These are phyloP conservation scores for Agrochola lychnidis DNA, from an alignment of 2,888 invertebrate species.

Conservation along the genomic window DNA sequence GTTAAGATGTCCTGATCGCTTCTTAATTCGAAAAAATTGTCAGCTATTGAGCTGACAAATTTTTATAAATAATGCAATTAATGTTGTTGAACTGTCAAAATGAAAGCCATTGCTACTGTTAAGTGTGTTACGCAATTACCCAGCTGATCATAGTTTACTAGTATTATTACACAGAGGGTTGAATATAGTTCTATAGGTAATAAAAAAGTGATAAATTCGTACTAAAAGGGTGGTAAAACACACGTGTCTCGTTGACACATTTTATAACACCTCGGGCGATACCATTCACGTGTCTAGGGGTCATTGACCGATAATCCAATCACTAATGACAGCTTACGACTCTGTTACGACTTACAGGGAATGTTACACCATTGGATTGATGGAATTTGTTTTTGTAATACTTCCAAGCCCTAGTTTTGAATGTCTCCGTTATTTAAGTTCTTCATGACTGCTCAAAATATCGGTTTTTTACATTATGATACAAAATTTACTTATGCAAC, in stretches of 20 bases:
- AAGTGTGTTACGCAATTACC: too few relatives aligned
- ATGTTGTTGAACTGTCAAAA: too few relatives aligned
- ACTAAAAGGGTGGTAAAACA: conserved; percentile 27
- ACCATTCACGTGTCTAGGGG: conserved; percentile 65
- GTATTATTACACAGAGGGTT: not conserved
- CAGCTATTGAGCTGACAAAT: too few relatives aligned
- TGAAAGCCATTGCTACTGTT: too few relatives aligned
- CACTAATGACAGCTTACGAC: conserved; percentile 67
- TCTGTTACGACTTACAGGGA: conserved; percentile 61
- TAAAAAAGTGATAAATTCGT: conserved; percentile 46
- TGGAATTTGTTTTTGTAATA: conserved; percentile 42
- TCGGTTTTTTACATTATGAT: too few relatives aligned
- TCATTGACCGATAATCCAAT: conserved; percentile 81
- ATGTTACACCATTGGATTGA: conserved; percentile 50
- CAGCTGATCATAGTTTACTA: not conserved
- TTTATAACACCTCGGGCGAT: conserved; percentile 56
- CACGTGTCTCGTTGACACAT: conserved; percentile 61
- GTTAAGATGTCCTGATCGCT: too few relatives aligned
- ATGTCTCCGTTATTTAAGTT: conserved; percentile 3
- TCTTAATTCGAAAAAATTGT: too few relatives aligned
- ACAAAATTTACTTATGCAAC: too few relatives aligned
- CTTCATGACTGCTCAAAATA: not conserved
- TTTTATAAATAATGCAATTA: too few relatives aligned
- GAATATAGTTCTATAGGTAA: not conserved
- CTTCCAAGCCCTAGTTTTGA: conserved; percentile 31